A percentile compares a stretch with the other conserved stretches of the same genome.
Conservation (phyloP, 2,888 invertebrate species). For the Hirtodrosophila cameraria region DNA sequence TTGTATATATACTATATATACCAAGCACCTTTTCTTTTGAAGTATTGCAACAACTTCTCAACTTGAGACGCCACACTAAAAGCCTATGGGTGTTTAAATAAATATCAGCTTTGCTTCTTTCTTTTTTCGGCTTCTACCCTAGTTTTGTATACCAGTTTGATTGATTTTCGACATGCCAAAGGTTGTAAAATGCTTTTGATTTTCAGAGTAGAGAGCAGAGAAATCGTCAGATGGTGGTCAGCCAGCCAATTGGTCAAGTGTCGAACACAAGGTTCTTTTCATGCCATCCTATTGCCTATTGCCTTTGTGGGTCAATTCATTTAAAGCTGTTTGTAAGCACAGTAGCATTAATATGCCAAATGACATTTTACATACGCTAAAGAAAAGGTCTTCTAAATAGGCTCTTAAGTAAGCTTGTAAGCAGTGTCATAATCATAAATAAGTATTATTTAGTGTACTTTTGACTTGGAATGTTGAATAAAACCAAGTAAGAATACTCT, state of each 20-base stretch:
- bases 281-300: constrained; percentile 2
- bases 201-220: neutral
- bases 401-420: too few relatives aligned
- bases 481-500: too few relatives aligned
- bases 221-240: neutral
- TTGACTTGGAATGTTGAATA: too few relatives aligned
- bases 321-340: neutral
- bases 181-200: constrained; percentile 7
- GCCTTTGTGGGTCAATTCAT: neutral
- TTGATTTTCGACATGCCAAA: constrained; percentile 22
- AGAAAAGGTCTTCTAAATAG: too few relatives aligned
- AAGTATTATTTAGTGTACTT: too few relatives aligned
- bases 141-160: constrained; percentile 4
- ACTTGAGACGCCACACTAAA: constrained; percentile 16
- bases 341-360: too few relatives aligned
- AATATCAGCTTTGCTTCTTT: too few relatives aligned
- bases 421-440: too few relatives aligned
- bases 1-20: constrained; percentile 9
- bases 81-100: constrained; percentile 1
- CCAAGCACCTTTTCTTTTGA: constrained; percentile 23
- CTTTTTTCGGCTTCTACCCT: too few relatives aligned
- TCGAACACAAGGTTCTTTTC: constrained; percentile 36
- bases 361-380: too few relatives aligned
- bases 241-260: constrained; percentile 40
- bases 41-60: constrained; percentile 44